Evolutionary conservation across 2,797 vertebrate genomes (phyloP), one percentile per base, ranked within the genome.

Genomic region (Alca torda): DNA sequence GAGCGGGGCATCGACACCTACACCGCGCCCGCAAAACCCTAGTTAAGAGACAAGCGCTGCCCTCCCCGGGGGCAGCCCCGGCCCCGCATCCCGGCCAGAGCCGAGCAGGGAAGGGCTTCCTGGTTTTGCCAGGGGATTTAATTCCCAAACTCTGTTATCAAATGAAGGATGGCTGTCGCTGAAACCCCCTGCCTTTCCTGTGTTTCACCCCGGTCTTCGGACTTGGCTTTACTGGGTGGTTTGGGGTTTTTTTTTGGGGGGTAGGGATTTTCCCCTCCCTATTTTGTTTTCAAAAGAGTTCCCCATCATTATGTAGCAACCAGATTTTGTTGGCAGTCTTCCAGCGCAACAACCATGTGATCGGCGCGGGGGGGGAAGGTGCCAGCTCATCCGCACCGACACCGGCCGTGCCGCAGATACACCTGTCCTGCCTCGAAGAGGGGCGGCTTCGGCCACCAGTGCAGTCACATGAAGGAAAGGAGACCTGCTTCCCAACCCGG

Each of bases 211-310:
- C 21, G 6, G 19, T 10, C 53, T 61, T 46, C 6, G 20, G 15
- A 15, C 16, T 26, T 37, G 9, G 14, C 12, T 61, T 41, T 19
- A 13, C 54, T 26, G 16, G 19, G 16, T 50, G 11, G 13, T 45
- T 54, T 31, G 53, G 39, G 39, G 11, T 39, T 39, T n/a, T 43
- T 37, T 37, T 37, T 37, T 5, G 0, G 3, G 7, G 6, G 4
- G 7, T 15, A 31, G 12, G 7, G 9, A 2, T 23, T 53, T 30
- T 1, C 9, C 11, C 10, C 2, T 31, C 13, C 13, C 16, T 0
- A 4, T n/a, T n/a, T 20, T 23, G 20, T 20, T 70, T 76, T 45
- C 21, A n/a, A 30, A 33, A 51, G 24, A 54, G 26, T 57, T 23
- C 30, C 73, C 46, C 54, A 31, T 54, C 43, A 13, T 53, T 45